These are phyloP conservation scores for Chaetorhynchus papuensis DNA, from an alignment of 2,113 vertebrate species.

Conservation along the genomic window DNA sequence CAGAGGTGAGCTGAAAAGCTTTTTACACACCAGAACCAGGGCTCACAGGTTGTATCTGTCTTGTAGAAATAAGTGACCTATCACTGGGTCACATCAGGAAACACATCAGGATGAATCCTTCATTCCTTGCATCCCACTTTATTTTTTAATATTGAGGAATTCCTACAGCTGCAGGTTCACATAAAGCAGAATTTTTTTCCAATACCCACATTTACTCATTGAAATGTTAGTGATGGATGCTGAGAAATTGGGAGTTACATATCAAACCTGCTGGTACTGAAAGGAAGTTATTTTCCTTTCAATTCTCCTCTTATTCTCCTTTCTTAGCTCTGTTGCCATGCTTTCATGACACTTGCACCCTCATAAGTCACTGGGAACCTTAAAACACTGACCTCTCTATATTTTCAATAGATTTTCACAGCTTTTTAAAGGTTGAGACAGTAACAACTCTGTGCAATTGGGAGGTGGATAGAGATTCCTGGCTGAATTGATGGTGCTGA, in stretches of 20 bases:
- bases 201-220: background rate
- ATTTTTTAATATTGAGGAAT: background rate
- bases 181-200: background rate
- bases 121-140: background rate
- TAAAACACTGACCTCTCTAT: background rate
- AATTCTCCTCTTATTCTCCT: background rate
- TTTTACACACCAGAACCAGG: background rate
- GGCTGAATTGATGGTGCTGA: background rate
- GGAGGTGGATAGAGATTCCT: background rate
- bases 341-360: background rate
- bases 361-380: background rate
- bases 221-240: background rate
- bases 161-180: background rate
- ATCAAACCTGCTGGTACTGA: background rate
- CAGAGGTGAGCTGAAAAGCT: background rate
- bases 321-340: background rate
- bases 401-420: background rate
- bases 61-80: background rate
- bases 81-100: background rate
- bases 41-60: background rate
- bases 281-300: background rate
- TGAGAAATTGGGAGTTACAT: background rate
- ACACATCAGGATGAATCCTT: background rate
- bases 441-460: background rate
- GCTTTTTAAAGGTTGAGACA: background rate